Evolutionary conservation across 2,888 invertebrate species (phyloP).

Genomic region (Altica lythri): DNA sequence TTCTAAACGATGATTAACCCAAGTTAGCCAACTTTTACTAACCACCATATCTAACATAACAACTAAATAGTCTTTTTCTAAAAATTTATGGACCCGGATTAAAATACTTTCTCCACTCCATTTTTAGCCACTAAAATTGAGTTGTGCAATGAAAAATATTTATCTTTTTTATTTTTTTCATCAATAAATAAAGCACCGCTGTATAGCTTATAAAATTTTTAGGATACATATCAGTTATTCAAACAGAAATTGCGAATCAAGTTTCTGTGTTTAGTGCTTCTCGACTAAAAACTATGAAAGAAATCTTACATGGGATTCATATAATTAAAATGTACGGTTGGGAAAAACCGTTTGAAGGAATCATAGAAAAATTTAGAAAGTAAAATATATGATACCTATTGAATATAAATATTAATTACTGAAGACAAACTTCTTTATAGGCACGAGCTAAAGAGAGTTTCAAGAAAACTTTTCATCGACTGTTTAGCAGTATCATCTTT

Average conservation of each 20-base stretch:
- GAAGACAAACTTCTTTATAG: slow-evolving; percentile 38
- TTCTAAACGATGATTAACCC: no score
- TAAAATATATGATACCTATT: slow-evolving; percentile 54
- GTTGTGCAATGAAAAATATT: no score
- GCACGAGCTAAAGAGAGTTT: slow-evolving; percentile 69
- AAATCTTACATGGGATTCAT: slow-evolving; percentile 73
- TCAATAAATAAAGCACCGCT: no score
- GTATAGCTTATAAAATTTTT: slow-evolving; percentile 12
- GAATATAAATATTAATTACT: no score
- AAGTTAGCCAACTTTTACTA: no score
- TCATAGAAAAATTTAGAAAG: slow-evolving; percentile 65
- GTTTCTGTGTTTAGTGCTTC: slow-evolving; percentile 64
- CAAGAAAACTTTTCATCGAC: slow-evolving; percentile 68
- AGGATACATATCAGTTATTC: slow-evolving; percentile 58
- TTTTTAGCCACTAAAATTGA: no score
- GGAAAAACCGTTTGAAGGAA: slow-evolving; percentile 70
- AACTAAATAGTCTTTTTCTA: no score
- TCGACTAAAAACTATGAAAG: slow-evolving; percentile 72
- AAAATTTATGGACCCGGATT: no score
- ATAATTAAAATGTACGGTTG: slow-evolving; percentile 82
- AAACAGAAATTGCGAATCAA: slow-evolving; percentile 56
- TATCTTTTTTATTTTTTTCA: no score
- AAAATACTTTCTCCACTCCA: no score
- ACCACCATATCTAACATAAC: no score
- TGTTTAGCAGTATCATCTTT: slow-evolving; percentile 67